A percentile compares a stretch with the other conserved stretches of the same genome.
Evolutionary conservation across 2,888 invertebrate genomes (phyloP).

Genomic region (Drosophila birchii): DNA sequence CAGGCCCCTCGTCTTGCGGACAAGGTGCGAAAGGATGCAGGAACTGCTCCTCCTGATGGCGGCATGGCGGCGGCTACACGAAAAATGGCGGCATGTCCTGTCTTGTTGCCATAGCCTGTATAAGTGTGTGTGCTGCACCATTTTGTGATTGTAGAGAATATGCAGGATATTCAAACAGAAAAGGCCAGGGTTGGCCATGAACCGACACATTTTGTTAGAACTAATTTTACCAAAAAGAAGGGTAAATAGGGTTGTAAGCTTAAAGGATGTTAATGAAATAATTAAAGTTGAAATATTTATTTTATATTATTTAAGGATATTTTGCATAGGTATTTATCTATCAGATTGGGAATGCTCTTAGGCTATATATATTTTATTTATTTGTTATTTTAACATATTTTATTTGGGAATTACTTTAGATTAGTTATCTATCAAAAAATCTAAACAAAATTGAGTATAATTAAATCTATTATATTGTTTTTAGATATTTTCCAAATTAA

Average conservation of each 20-base stretch:
- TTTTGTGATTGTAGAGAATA: background rate
- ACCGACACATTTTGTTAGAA: background rate
- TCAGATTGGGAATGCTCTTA: background rate
- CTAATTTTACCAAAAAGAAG: background rate
- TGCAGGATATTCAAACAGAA: background rate
- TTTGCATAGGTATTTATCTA: background rate
- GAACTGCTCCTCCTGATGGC: constrained; percentile 11
- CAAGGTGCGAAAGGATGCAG: constrained; percentile 12
- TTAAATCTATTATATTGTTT: background rate
- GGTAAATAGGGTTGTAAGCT: background rate
- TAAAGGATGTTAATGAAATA: background rate
- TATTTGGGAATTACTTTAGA: background rate
- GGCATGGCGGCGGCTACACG: constrained; percentile 32
- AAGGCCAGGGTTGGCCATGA: constrained; percentile 1
- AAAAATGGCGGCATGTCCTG: constrained; percentile 50
- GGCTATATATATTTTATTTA: background rate
- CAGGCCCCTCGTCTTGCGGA: constrained; percentile 4
- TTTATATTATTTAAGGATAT: background rate
- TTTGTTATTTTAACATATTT: background rate
- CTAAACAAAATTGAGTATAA: background rate
- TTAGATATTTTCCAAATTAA: background rate
- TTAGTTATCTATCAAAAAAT: too few relatives aligned
- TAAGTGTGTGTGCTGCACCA: background rate
- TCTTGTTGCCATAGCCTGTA: constrained; percentile 41
- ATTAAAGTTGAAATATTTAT: background rate